These are phyloP conservation scores for Dinomys branickii DNA, from an alignment of 2,113 vertebrate species.

Conservation along the genomic window DNA sequence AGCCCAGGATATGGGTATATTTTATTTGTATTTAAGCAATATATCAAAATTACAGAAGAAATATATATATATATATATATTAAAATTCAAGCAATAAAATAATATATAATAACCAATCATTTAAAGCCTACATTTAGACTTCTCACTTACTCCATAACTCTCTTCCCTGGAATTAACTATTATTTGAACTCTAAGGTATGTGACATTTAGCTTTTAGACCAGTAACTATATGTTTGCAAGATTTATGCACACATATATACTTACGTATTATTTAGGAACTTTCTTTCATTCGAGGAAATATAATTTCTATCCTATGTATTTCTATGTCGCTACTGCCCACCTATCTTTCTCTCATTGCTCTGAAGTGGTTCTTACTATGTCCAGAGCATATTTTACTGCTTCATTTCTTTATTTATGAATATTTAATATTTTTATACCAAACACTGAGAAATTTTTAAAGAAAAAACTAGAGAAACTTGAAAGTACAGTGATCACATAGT, in stretches of 20 bases:
- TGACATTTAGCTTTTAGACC: neutral
- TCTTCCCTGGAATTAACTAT: neutral
- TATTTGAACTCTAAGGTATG: neutral
- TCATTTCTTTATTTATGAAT: neutral
- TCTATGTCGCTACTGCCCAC: neutral
- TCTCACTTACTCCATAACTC: neutral
- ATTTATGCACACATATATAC: neutral
- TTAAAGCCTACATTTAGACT: neutral
- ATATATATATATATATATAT: neutral
- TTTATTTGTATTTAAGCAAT: neutral
- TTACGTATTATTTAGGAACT: neutral
- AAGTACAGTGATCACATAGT: neutral
- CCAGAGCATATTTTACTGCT: neutral
- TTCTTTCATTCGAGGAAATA: neutral
- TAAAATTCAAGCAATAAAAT: neutral
- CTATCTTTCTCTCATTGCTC: neutral
- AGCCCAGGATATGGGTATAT: rapidly evolving
- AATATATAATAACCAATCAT: neutral
- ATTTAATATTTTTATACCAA: neutral
- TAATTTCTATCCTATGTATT: neutral
- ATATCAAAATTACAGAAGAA: neutral
- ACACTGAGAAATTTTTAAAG: neutral
- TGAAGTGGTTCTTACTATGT: neutral
- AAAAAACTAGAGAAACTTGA: neutral
- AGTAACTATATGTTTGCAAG: neutral